A percentile compares a stretch with the other conserved stretches of the same genome.
Conservation (phyloP, 2,113 vertebrate species). For the Trogon surrucura region DNA sequence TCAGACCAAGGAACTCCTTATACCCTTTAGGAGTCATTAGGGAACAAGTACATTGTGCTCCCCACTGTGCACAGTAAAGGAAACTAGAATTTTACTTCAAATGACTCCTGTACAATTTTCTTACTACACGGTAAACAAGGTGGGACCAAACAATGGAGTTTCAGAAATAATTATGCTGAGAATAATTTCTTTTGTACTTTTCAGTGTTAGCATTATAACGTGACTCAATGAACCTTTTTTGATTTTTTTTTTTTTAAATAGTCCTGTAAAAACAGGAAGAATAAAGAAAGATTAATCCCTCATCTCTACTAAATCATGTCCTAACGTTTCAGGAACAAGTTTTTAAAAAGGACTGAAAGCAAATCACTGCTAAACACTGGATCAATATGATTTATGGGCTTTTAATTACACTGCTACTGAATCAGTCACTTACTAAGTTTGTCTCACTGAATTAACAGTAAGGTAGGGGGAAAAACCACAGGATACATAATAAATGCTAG, state of each 20-base stretch:
- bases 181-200: neutral
- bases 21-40: neutral
- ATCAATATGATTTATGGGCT: slow-evolving; percentile 2
- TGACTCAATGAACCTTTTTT: neutral
- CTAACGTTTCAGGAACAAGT: neutral
- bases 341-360: neutral
- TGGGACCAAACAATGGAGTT: neutral
- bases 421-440: neutral
- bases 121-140: fast-evolving
- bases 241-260: neutral
- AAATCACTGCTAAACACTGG: neutral
- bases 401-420: neutral
- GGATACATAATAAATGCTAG: neutral
- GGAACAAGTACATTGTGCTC: neutral
- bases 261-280: neutral
- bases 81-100: neutral
- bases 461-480: neutral
- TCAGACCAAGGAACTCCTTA: neutral
- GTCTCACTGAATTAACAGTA: neutral
- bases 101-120: fast-evolving
- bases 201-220: neutral
- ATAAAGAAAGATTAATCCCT: neutral
- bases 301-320: neutral
- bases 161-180: neutral
- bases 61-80: neutral